A percentile compares a stretch with the other conserved stretches of the same genome.
phyloP scores from a whole-genome alignment of 2,888 invertebrate genomes.

The Hypomecis punctinalis region DNA sequence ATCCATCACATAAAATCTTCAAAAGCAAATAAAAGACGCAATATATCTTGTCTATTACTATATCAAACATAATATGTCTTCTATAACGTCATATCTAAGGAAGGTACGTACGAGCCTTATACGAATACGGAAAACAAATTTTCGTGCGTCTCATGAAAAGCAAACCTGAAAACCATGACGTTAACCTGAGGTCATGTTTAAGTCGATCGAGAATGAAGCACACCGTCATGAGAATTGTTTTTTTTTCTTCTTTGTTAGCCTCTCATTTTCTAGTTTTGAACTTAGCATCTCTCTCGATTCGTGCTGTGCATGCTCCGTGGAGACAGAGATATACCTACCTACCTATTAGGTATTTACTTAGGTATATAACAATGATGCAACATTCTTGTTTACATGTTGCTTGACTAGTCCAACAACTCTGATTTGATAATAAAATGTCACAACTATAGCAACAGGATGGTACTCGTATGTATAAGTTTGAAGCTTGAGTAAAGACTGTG shows the following conservation, averaged over 20 bases:
- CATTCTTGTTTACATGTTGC: neutral
- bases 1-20: too few species aligned
- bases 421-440: neutral
- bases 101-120: neutral
- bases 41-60: neutral
- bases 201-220: slow-evolving; percentile 11
- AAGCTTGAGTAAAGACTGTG: too few species aligned
- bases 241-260: too few species aligned
- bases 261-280: too few species aligned
- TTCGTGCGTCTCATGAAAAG: slow-evolving; percentile 28
- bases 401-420: neutral
- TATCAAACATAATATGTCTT: slow-evolving; percentile 13
- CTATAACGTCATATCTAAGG: slow-evolving; percentile 12
- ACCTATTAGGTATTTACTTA: too few species aligned
- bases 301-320: too few species aligned
- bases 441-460: neutral
- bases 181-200: slow-evolving; percentile 24
- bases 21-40: too few species aligned
- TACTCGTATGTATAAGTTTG: too few species aligned
- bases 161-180: slow-evolving; percentile 38
- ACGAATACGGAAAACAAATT: slow-evolving; percentile 39
- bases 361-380: neutral
- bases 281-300: too few species aligned
- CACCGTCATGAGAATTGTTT: slow-evolving; percentile 13
- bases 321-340: too few species aligned